A percentile compares a stretch with the other conserved stretches of the same genome.
Evolutionary conservation across 2,888 invertebrate species (phyloP).

Genomic region (Rhimphoctona megacephalus): DNA sequence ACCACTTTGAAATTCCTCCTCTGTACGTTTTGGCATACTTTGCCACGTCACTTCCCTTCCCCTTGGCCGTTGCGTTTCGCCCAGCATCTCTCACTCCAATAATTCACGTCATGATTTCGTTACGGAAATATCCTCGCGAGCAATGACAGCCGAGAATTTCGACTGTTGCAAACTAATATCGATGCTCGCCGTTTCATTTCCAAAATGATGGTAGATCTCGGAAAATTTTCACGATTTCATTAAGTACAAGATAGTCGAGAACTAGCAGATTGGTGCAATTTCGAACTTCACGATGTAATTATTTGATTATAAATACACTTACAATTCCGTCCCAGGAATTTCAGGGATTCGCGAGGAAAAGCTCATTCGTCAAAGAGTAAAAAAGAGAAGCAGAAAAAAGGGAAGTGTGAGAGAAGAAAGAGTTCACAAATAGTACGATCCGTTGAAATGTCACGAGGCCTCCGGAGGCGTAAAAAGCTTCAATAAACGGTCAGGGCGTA

Average conservation of each 20-base stretch:
- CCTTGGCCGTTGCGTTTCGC: not conserved
- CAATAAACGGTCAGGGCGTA: conserved; percentile 33
- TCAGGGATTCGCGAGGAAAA: not conserved
- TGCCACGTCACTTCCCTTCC: not conserved
- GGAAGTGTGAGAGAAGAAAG: not conserved
- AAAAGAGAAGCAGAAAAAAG: not conserved
- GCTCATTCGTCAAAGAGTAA: not conserved
- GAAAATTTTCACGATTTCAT: not conserved
- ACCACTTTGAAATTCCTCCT: conserved; percentile 39
- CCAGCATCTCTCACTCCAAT: conserved; percentile 12
- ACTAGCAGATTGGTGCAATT: not conserved
- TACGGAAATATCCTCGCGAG: conserved; percentile 1
- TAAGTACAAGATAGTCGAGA: not conserved
- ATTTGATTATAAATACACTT: not conserved
- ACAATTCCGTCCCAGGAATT: not conserved
- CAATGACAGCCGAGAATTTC: conserved; percentile 30
- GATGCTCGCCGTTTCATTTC: not conserved
- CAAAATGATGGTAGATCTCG: not conserved
- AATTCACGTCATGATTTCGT: conserved; percentile 29
- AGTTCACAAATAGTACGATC: conserved; percentile 34
- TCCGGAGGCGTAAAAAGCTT: not conserved
- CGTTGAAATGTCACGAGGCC: conserved; percentile 20
- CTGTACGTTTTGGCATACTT: conserved; percentile 31
- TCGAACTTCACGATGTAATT: not conserved
- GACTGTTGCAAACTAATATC: conserved; percentile 12